These are phyloP conservation scores for Fukomys damarensis DNA, from an alignment of 2,113 vertebrate species.

Conservation along the genomic window DNA sequence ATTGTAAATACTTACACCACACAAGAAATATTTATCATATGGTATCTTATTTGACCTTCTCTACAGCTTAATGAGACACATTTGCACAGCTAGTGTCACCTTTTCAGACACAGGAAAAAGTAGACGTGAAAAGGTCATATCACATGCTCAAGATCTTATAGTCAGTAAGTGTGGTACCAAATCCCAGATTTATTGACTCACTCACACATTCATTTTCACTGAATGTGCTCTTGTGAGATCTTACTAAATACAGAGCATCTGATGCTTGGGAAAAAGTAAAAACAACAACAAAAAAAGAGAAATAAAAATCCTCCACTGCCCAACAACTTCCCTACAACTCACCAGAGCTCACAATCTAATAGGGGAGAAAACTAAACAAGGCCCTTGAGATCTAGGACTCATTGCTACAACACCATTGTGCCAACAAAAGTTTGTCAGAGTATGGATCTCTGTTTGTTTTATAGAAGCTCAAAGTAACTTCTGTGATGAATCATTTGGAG, in stretches of 20 bases:
- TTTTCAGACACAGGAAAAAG: background rate
- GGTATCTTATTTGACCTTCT: conserved; percentile 5
- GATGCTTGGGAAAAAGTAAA: background rate
- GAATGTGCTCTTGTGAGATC: background rate
- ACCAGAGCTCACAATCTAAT: background rate
- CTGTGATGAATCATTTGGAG: background rate
- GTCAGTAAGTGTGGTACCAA: background rate
- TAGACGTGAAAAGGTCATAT: background rate
- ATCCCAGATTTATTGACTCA: background rate
- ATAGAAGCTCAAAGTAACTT: background rate
- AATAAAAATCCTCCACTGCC: background rate
- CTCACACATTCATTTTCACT: background rate
- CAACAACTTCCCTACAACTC: background rate
- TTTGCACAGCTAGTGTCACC: background rate
- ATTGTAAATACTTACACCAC: background rate
- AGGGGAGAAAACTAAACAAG: background rate
- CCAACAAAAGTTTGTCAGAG: background rate
- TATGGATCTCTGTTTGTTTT: background rate
- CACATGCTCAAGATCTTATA: background rate
- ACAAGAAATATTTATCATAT: background rate
- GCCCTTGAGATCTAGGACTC: background rate
- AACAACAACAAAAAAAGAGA: too few relatives aligned
- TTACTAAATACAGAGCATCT: background rate
- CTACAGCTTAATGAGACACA: background rate
- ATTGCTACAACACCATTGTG: background rate